Evolutionary conservation across 2,888 invertebrate species (phyloP), one percentile per base, ranked within the genome.

Genomic region (Gasteruption jaculator): DNA sequence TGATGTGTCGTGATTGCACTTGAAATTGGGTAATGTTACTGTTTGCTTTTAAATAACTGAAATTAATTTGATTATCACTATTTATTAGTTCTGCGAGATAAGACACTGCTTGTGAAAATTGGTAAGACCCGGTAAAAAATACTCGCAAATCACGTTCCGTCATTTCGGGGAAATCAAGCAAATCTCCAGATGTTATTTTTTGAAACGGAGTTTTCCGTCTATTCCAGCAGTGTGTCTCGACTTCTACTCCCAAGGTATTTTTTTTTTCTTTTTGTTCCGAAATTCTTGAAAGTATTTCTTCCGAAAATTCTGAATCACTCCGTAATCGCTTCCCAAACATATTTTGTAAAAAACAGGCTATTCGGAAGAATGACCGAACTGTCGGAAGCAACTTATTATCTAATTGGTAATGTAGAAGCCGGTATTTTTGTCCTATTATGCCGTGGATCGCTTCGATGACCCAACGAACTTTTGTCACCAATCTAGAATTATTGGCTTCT

Each of bases 391-490:
- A 11, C 19, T 48, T 45, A 38, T 46, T 50, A 24, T 49, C 41
- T 7, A 52, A 8, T 33, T 40, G 34, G 16, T 41, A 35, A 25
- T 48, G 24, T 14, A 49, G 26, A n/a, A 44, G 30, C 12, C 26
- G 12, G 26, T 33, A 46, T 30, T 43, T 51, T 35, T 46, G 41
- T 19, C 32, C 27, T 18, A 50, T 27, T 2, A 40, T 43, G 2
- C 52, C 49, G 30, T 52, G 52, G 11, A 48, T 27, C 4, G 51
- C 41, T 37, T 50, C 51, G 8, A 52, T 47, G 5, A 26, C 43
- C 49, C 52, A 50, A 22, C 46, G 42, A 42, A 43, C 32, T 46
- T 54, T 57, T 4, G 52, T 56, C 2, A 52, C 50, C 15, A 46
- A 47, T 16, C 53, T 38, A 6, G 43, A 49, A 16, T 47, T 14